Evolutionary conservation across 2,113 vertebrate genomes (phyloP).

Genomic region (Dasyornis broadbenti): DNA sequence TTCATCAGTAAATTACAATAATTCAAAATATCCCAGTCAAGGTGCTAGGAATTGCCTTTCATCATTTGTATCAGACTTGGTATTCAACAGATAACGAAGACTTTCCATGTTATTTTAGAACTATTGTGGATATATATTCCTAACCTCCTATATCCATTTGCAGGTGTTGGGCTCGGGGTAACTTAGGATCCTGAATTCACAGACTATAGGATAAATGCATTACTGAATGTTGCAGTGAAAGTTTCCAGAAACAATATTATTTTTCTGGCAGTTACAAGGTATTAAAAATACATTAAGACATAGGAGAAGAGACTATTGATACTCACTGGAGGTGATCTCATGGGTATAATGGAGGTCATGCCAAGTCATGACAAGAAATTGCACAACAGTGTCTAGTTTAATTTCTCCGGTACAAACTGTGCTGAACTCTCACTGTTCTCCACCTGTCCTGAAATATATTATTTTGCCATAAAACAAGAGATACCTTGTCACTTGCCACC

Average conservation of each 20-base stretch:
- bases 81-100: background rate
- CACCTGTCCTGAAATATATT: background rate
- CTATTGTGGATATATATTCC: background rate
- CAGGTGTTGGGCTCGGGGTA: background rate
- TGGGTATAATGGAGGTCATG: slow-evolving; percentile 4
- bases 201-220: background rate
- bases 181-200: background rate
- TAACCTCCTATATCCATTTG: background rate
- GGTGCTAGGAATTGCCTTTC: background rate
- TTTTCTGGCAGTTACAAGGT: slow-evolving; percentile 28
- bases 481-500: background rate
- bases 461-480: background rate
- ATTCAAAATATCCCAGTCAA: background rate
- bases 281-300: slow-evolving; percentile 59
- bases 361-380: slow-evolving; percentile 40
- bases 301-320: slow-evolving; percentile 29
- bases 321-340: slow-evolving; percentile 20
- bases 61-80: background rate
- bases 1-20: background rate
- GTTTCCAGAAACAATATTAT: slow-evolving; percentile 38
- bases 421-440: background rate
- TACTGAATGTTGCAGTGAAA: slow-evolving; percentile 33
- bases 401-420: background rate
- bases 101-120: background rate
- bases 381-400: background rate